Evolutionary conservation across 2,113 vertebrate species (phyloP), one percentile per base, ranked within the genome.

Genomic region (Hypocryptadius cinnamomeus): DNA sequence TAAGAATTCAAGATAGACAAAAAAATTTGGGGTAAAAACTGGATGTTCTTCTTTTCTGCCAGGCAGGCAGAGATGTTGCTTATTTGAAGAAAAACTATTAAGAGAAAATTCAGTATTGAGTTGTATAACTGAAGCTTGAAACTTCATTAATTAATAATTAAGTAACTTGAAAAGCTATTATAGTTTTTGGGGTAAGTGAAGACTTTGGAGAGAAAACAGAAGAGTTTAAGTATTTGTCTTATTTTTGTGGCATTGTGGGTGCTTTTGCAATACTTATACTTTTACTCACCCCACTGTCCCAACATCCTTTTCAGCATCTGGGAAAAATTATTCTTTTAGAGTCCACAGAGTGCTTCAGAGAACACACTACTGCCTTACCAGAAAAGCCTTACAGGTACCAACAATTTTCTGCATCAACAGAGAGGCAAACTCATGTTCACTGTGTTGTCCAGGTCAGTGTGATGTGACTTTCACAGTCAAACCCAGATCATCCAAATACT

Each of bases 261-360:
- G 40, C 48, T 95, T 87, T 94, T 92, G 82, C 53, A 83, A 90
- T 76, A 56, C 20, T 86, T 91, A n/a, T 20, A 92, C 86, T 93
- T 96, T 94, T 89, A 89, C 70, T 95, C 44, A 57, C 12, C 22
- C 45, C 42, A 66, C 31, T 53, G 8, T 21, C 74, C 6, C 17
- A 27, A 80, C 39, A 78, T 92, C 23, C 11, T 56, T 92, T 94
- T 48, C 24, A 47, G 31, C 77, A 66, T 84, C 64, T 89, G 87
- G 51, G 35, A 56, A 87, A 68, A 23, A 59, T 53, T 66, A 35
- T 17, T 80, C 5, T 68, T 11, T 45, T 65, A 31, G 56, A 90
- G 47, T 27, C 16, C 71, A 77, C 17, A 80, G n/a, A 78, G 64
- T 24, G 24, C 10, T 45, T 64, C 59, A 54, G 87, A 85, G 71